Evolutionary conservation across 2,888 invertebrate genomes (phyloP), one percentile per base, ranked within the genome.

Genomic region (Zygothrica quintamaculata): DNA sequence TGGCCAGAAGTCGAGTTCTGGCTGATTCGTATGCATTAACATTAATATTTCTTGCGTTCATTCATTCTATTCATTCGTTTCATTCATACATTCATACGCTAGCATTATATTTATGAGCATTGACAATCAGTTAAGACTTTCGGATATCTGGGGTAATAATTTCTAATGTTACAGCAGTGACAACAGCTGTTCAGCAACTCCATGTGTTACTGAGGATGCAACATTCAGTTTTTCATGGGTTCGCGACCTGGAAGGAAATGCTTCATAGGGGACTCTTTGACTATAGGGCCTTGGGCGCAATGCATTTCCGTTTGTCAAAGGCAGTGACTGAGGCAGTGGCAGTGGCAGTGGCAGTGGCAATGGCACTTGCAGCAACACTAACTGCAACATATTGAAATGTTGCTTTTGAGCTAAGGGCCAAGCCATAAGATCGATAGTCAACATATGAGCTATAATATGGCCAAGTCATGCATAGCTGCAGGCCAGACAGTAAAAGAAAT

Each of bases 91-190:
- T 50, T 39, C 34, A n/a, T n/a, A n/a, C n/a, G n/a, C 29, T 42
- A 40, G 48, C 57, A 61, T 64, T 65, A 75, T 78, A 82, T 82
- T 82, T 82, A 82, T 81, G 80, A 37, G 67, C 67, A 70, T 65
- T 82, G 87, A 79, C 84, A 84, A 84, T 84, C 84, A 82, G 87
- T 87, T 82, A 87, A 74, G 85, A 84, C 84, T 68, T 87, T 81
- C 84, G 82, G 74, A 87, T 77, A 84, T 84, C 84, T 84, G 69
- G 85, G 82, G 85, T 87, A 84, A 87, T 84, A 84, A 84, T 87
- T 84, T 84, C 85, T 84, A 84, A 87, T 81, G 85, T 79, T 53
- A 62, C 34, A 60, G 56, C 65, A 39, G 8, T 55, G 48, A 43
- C 64, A 44, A 51, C 77, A 84, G 72, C 82, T 81, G 82, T 75